These are phyloP conservation scores for Leptinotarsa texana DNA, from an alignment of 1,140 invertebrate genomes.

Conservation along the genomic window DNA sequence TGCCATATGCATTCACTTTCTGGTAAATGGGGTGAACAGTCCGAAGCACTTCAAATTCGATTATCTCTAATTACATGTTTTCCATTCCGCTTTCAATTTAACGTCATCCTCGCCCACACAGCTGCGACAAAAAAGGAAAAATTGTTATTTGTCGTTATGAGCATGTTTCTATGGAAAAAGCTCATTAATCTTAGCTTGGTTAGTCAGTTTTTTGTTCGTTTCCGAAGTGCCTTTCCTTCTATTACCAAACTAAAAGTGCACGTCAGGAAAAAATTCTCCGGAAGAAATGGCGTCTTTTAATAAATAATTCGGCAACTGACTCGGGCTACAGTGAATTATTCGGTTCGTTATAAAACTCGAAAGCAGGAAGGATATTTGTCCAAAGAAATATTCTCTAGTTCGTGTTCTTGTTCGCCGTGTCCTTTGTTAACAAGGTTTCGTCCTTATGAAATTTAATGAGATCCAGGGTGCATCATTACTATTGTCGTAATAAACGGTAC, in stretches of 20 bases:
- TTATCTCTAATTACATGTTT: constrained; percentile 4
- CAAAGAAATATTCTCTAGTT: too few species aligned
- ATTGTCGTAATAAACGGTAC: too few species aligned
- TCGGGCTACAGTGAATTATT: too few species aligned
- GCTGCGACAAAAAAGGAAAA: neutral
- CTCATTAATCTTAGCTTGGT: neutral
- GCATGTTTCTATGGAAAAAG: neutral
- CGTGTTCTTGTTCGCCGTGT: too few species aligned
- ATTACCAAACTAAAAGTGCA: neutral
- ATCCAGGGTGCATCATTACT: too few species aligned
- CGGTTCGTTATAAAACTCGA: too few species aligned
- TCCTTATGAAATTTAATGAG: too few species aligned
- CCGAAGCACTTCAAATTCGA: neutral
- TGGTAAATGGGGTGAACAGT: neutral
- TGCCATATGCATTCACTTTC: too few species aligned
- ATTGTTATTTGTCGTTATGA: neutral
- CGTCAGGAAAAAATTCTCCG: neutral
- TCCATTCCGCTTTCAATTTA: neutral
- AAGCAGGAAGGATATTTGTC: too few species aligned
- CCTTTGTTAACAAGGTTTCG: too few species aligned
- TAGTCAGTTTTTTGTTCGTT: neutral
- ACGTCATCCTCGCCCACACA: neutral
- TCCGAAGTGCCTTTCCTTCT: neutral
- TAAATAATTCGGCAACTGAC: neutral
- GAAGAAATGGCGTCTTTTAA: neutral